Base-by-base conservation (phyloP, 2,797 vertebrate species). In the Rhynchotus rufescens region DNA sequence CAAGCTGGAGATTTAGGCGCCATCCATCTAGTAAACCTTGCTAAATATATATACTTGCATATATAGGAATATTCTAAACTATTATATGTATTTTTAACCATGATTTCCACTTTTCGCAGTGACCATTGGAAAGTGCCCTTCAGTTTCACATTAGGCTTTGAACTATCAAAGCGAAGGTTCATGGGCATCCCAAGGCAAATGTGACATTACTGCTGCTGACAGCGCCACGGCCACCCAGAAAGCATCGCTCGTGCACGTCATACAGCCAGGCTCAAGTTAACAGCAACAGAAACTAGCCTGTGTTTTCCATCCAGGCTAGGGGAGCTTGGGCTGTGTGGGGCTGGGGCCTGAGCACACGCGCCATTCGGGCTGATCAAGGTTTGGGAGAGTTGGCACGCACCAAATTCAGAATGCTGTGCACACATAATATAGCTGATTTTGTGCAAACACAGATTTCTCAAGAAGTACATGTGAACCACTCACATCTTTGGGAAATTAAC, bases 151-250 rank as follows among this genome's bases (percentile, higher is more conserved):
- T 86, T 94, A 73, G 83, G 59, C 84, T 90, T 74, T 73, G 80
- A 92, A 83, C 69, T 95, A 96, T 89, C 88, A 91, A 74, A 92
- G 73, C 0, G 2, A 87, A 82, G 81, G 76, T 85, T 91, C 88
- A 64, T 81, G 79, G 79, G 79, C 80, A 92, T 74, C 77, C 84
- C 61, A 69, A 90, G 88, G 92, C 80, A 92, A 95, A 94, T 72
- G 90, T 92, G 90, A 90, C 87, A 59, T 88, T 93, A 92, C 93
- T 89, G 87, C 88, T 74, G 91, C 83, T 94, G 95, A 93, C 84
- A 92, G 93, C 90, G 77, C 86, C 57, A 89, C 87, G 88, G 91
- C 84, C 92, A 86, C 84, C 73, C 86, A 83, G 81, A 60, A 94
- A 92, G 81, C 81, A 72, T 89, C 92, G 69, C 79, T 83, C 91